These are phyloP conservation scores for Melieria crassipennis DNA, from an alignment of 2,888 invertebrate genomes.

Conservation along the genomic window DNA sequence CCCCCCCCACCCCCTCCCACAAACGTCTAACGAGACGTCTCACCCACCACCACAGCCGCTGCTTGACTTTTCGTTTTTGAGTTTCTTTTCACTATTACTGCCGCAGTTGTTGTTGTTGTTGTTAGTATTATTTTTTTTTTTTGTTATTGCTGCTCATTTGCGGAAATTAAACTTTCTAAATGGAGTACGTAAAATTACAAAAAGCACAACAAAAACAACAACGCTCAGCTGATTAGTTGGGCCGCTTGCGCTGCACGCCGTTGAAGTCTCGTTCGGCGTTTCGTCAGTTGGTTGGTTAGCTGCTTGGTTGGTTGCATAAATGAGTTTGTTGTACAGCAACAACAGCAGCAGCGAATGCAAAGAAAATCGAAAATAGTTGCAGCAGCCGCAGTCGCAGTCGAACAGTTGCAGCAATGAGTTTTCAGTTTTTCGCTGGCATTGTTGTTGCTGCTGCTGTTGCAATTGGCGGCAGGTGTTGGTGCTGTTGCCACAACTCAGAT, in stretches of 20 bases:
- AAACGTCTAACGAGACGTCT: too few relatives aligned
- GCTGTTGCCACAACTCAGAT: slow-evolving; percentile 9
- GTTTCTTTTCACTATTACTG: too few relatives aligned
- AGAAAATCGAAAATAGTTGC: neutral
- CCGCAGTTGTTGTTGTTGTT: neutral
- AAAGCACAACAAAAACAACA: too few relatives aligned
- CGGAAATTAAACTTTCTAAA: slow-evolving; percentile 35
- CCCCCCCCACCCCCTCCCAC: too few relatives aligned
- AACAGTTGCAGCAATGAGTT: neutral
- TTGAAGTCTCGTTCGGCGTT: slow-evolving; percentile 7
- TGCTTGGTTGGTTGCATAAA: neutral
- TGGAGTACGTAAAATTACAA: neutral
- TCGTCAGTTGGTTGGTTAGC: slow-evolving; percentile 11
- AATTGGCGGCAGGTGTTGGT: neutral
- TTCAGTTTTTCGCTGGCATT: slow-evolving; percentile 10
- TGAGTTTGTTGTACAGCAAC: neutral
- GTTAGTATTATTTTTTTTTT: neutral
- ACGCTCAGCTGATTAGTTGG: too few relatives aligned
- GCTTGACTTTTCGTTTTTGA: too few relatives aligned
- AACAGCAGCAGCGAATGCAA: neutral
- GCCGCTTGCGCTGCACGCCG: neutral
- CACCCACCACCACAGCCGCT: too few relatives aligned
- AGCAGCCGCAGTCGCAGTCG: neutral
- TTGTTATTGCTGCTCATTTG: neutral
- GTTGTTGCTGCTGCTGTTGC: slow-evolving; percentile 13